phyloP scores from a whole-genome alignment of 2,797 vertebrate genomes.

The Chiroxiphia lanceolata region DNA sequence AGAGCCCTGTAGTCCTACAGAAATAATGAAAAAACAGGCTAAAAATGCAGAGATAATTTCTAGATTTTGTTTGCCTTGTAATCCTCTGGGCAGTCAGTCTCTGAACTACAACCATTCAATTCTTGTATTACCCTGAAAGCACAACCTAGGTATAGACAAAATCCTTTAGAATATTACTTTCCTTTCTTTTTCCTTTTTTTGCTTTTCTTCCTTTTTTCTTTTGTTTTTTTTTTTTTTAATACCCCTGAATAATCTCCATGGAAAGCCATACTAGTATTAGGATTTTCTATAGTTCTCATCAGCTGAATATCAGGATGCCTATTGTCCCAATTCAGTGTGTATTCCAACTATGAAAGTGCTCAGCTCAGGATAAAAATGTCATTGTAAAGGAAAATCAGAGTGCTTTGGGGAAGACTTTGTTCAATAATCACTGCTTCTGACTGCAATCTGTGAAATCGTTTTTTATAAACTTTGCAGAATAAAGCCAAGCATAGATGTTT shows the following conservation, averaged over 20 bases:
- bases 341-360: slow-evolving; percentile 20
- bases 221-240: background rate
- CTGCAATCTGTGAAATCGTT: background rate
- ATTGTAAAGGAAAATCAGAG: slow-evolving; percentile 28
- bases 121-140: background rate
- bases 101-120: background rate
- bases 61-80: slow-evolving; percentile 18
- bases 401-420: slow-evolving; percentile 38
- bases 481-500: background rate
- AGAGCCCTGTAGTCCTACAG: background rate
- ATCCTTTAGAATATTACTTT: background rate
- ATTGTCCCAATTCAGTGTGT: background rate
- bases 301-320: background rate
- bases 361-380: background rate
- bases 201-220: background rate
- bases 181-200: background rate
- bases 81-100: background rate
- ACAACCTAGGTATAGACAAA: background rate
- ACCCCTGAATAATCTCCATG: background rate
- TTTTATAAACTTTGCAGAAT: slow-evolving; percentile 5
- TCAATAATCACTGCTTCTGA: slow-evolving; percentile 34
- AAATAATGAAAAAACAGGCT: background rate
- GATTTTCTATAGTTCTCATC: slow-evolving; percentile 13
- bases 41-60: slow-evolving; percentile 12
- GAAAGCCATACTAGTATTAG: background rate